Conservation (phyloP, 2,797 vertebrate species). For the Paguma larvata region DNA sequence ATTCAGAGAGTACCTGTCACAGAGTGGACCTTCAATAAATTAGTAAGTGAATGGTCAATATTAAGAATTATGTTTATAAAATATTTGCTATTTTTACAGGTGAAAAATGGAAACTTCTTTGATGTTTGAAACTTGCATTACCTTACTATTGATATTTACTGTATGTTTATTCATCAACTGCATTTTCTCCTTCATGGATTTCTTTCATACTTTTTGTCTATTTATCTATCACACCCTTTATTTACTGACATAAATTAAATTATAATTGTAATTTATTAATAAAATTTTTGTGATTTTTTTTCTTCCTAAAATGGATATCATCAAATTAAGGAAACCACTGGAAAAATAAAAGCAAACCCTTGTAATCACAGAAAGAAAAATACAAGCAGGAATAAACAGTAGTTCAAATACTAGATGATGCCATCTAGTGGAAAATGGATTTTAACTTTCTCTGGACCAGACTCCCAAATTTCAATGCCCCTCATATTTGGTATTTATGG, state of each 20-base stretch:
- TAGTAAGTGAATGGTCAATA: neutral
- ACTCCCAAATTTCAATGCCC: neutral
- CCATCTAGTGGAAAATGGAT: conserved; percentile 62
- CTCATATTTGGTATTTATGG: conserved; percentile 30
- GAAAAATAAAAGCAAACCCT: conserved; percentile 50
- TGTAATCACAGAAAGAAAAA: conserved; percentile 45
- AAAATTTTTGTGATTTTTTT: neutral
- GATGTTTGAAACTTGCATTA: neutral
- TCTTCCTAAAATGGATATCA: neutral
- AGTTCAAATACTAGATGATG: conserved; percentile 10
- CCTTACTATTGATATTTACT: neutral
- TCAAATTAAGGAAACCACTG: conserved; percentile 11
- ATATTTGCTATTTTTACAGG: neutral
- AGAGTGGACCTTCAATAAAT: neutral
- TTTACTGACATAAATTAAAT: neutral
- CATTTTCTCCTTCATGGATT: conserved; percentile 27
- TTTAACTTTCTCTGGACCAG: conserved; percentile 21
- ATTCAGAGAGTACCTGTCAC: neutral
- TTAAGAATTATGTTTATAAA: neutral
- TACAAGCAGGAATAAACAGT: neutral
- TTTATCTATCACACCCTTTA: neutral
- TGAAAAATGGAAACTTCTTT: neutral
- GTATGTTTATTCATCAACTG: conserved; percentile 8
- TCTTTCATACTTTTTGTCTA: conserved; percentile 10
- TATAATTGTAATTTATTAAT: conserved; percentile 5